phyloP scores from a whole-genome alignment of 2,888 invertebrate species.

The Drosophila mimica region DNA sequence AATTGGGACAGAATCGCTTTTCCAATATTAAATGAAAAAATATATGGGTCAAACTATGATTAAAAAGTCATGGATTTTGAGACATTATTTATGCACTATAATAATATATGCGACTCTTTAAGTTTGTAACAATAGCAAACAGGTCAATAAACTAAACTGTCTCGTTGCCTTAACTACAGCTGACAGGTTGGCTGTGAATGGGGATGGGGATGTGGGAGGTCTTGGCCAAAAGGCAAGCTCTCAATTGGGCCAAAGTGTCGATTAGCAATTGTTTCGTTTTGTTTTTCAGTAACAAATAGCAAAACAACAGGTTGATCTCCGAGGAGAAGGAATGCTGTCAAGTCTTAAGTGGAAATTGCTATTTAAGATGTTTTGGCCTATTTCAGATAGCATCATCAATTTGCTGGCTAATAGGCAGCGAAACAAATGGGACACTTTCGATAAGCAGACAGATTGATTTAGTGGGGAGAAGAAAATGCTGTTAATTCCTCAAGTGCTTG shows the following conservation, averaged over 20 bases:
- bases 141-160: background rate
- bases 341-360: constrained; percentile 1
- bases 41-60: background rate
- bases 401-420: background rate
- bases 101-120: background rate
- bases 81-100: background rate
- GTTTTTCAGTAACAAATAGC: background rate
- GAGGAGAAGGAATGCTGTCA: background rate
- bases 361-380: background rate
- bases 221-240: too few species aligned
- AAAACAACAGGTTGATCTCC: background rate
- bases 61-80: background rate
- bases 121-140: background rate
- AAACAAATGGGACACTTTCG: background rate
- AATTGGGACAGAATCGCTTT: background rate
- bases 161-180: background rate
- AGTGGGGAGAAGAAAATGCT: background rate
- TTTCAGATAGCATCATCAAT: background rate
- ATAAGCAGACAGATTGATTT: constrained; percentile 3
- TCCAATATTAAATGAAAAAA: background rate
- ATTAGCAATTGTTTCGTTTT: background rate
- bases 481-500: background rate
- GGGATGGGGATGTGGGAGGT: background rate
- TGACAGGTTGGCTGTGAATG: background rate
- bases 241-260: background rate